phyloP scores from a whole-genome alignment of 2,888 invertebrate genomes.

The Drosophila falleni region DNA sequence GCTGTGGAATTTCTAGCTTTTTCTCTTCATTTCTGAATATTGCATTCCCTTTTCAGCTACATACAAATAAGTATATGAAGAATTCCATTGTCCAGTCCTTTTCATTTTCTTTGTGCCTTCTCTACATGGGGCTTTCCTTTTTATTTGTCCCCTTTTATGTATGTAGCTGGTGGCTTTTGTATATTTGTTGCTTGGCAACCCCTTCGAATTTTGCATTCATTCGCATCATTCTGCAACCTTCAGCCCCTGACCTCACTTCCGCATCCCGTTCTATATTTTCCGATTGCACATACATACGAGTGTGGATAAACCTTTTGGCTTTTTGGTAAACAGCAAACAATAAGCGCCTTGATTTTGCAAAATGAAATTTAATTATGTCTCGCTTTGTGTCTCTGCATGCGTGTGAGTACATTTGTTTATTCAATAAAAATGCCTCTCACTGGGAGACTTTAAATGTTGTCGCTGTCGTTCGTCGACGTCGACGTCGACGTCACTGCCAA shows the following conservation, averaged over 20 bases:
- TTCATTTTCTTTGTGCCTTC: constrained; percentile 1
- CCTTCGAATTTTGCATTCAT: constrained; percentile 48
- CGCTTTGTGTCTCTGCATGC: constrained; percentile 42
- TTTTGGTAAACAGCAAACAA: constrained; percentile 63
- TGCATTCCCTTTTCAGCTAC: neutral
- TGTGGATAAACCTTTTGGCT: constrained; percentile 29
- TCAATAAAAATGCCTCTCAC: constrained; percentile 63
- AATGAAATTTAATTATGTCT: constrained; percentile 73
- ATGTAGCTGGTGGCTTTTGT: constrained; percentile 38
- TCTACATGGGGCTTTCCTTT: constrained; percentile 13
- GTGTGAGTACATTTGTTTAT: constrained; percentile 69
- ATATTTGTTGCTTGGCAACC: constrained; percentile 57
- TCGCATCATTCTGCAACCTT: constrained; percentile 10
- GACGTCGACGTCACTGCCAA: neutral
- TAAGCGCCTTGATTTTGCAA: constrained; percentile 73
- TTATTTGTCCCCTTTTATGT: constrained; percentile 47
- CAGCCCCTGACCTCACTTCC: neutral
- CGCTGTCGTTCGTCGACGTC: constrained; percentile 28
- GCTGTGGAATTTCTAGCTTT: neutral
- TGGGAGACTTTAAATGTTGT: constrained; percentile 57
- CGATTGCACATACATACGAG: neutral
- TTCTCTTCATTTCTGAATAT: neutral
- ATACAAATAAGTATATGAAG: neutral
- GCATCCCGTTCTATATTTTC: neutral
- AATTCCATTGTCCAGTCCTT: constrained; percentile 13